Evolutionary conservation across 2,888 invertebrate genomes (phyloP).

Genomic region (Andricus quercusramuli): DNA sequence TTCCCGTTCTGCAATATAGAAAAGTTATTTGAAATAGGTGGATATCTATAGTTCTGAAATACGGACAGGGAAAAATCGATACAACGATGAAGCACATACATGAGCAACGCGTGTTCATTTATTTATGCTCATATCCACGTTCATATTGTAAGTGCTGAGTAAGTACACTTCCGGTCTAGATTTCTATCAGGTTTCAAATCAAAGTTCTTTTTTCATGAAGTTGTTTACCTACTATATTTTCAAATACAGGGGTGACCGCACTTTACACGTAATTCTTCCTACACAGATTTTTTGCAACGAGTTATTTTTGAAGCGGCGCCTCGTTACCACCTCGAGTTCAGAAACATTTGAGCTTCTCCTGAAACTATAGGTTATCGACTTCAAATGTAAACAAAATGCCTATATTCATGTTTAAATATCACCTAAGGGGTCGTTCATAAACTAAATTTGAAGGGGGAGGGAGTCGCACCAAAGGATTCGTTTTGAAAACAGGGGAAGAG

Average conservation of each 20-base stretch:
- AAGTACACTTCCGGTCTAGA: constrained; percentile 15
- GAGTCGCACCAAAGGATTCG: too few species aligned
- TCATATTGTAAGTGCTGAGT: constrained; percentile 2
- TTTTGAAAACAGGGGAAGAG: too few species aligned
- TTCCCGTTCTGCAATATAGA: neutral
- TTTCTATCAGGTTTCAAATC: constrained; percentile 16
- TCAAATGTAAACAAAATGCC: neutral
- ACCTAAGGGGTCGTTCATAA: neutral
- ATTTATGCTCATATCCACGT: constrained; percentile 32
- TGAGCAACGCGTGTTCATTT: constrained; percentile 30
- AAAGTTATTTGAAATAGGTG: constrained; percentile 11
- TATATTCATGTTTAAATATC: neutral
- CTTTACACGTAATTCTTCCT: neutral
- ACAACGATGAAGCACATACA: constrained; percentile 27
- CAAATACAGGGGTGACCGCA: neutral
- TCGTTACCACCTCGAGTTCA: neutral
- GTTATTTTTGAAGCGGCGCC: neutral
- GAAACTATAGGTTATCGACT: neutral
- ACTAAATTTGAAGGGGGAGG: too few species aligned
- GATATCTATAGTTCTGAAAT: neutral
- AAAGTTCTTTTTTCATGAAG: constrained; percentile 7
- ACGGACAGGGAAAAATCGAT: constrained; percentile 32
- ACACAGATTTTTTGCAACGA: neutral
- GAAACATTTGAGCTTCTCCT: neutral
- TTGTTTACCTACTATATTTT: neutral